Percentiles rank a stretch among this genome's conserved stretches.
Evolutionary conservation across 2,797 vertebrate genomes (phyloP).

Genomic region (Lophotriccus pileatus): DNA sequence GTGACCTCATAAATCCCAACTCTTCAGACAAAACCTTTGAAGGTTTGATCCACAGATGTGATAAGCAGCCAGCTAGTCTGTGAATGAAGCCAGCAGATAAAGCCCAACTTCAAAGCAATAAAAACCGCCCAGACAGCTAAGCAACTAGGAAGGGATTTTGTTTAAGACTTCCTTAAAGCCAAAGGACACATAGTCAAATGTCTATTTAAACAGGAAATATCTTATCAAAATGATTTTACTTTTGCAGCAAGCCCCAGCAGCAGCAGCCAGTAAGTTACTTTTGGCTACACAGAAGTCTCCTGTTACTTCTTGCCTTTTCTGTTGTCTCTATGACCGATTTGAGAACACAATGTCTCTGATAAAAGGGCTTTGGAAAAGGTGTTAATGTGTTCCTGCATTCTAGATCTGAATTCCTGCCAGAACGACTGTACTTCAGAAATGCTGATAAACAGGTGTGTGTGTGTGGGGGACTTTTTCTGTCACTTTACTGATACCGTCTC

Average conservation of each 20-base stretch:
- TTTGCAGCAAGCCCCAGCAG: background rate
- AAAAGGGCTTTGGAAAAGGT: slow-evolving; percentile 32
- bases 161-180: slow-evolving; percentile 27
- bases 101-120: slow-evolving; percentile 49
- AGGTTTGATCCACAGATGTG: slow-evolving; percentile 45
- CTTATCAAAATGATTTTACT: slow-evolving; percentile 35
- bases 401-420: slow-evolving; percentile 37
- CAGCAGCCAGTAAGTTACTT: background rate
- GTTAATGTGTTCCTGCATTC: slow-evolving; percentile 27
- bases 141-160: slow-evolving; percentile 21
- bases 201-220: slow-evolving; percentile 56
- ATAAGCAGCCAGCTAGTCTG: slow-evolving; percentile 59
- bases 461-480: background rate
- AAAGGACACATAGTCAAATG: slow-evolving; percentile 21
- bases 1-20: slow-evolving; percentile 57
- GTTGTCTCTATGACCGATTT: background rate
- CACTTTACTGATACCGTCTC: background rate
- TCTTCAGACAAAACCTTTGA: slow-evolving; percentile 50
- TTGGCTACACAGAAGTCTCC: background rate
- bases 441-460: background rate
- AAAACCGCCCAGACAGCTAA: slow-evolving; percentile 44
- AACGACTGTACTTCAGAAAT: slow-evolving; percentile 16
- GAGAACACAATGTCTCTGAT: background rate
- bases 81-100: slow-evolving; percentile 48
- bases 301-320: background rate